Evolutionary conservation across 2,888 invertebrate genomes (phyloP).

Genomic region (Drosophila ustulata): DNA sequence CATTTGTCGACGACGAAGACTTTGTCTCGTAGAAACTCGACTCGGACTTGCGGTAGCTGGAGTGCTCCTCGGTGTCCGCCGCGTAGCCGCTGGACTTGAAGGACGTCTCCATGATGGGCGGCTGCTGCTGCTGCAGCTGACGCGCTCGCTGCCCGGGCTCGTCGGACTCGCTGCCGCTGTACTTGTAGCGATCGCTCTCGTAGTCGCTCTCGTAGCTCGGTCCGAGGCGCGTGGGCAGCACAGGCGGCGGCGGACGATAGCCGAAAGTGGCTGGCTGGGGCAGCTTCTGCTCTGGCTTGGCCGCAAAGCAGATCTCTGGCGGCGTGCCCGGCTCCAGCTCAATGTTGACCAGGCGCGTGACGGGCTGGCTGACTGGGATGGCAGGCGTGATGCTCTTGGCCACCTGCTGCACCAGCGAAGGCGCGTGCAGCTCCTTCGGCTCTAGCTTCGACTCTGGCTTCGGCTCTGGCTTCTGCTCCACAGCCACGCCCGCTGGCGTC

Average conservation of each 20-base stretch:
- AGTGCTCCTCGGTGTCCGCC: constrained; percentile 90
- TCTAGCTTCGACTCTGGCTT: constrained; percentile 67
- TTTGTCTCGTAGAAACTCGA: constrained; percentile 81
- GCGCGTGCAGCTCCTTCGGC: constrained; percentile 85
- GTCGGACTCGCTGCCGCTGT: constrained; percentile 88
- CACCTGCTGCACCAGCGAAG: constrained; percentile 85
- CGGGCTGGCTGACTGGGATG: constrained; percentile 15
- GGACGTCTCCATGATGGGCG: constrained; percentile 65
- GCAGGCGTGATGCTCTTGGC: constrained; percentile 65
- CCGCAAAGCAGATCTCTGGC: constrained; percentile 89
- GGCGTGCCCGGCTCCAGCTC: constrained; percentile 89
- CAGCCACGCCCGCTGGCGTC: constrained; percentile 84
- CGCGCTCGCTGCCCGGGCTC: constrained; percentile 82
- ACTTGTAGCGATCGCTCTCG: constrained; percentile 89
- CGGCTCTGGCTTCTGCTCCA: constrained; percentile 61
- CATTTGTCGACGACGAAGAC: constrained; percentile 46
- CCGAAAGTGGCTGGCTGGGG: constrained; percentile 86
- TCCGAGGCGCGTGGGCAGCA: constrained; percentile 87
- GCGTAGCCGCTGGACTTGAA: constrained; percentile 87
- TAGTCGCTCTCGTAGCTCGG: constrained; percentile 88
- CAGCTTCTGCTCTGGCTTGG: constrained; percentile 86
- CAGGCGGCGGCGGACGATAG: constrained; percentile 86
- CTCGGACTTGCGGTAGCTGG: constrained; percentile 83
- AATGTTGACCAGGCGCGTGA: constrained; percentile 85
- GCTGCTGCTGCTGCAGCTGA: constrained; percentile 82